phyloP scores from a whole-genome alignment of 2,113 vertebrate species.

The Bettongia penicillata region DNA sequence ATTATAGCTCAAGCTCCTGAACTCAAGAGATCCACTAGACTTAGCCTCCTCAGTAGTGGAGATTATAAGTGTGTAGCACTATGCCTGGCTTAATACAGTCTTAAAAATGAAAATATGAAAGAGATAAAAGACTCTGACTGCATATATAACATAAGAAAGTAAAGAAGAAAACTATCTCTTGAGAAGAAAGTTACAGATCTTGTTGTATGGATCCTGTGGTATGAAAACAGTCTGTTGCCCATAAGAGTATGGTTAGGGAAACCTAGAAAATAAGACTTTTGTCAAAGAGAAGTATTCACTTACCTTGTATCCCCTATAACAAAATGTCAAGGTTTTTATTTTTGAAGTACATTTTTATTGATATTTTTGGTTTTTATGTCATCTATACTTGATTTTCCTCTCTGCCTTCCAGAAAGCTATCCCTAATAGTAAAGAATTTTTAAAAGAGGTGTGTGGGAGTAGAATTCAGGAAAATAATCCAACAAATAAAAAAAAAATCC shows the following conservation, averaged over 20 bases:
- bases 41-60: not conserved
- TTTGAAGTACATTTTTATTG: too few relatives aligned
- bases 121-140: not conserved
- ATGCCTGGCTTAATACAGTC: not conserved
- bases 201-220: not conserved
- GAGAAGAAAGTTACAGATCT: not conserved
- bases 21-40: not conserved
- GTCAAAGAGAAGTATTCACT: not conserved
- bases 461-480: not conserved
- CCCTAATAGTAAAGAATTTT: not conserved
- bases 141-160: not conserved
- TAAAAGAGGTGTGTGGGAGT: too few relatives aligned
- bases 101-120: not conserved
- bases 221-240: too few relatives aligned
- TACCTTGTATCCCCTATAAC: not conserved
- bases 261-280: not conserved
- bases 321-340: not conserved
- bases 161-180: not conserved
- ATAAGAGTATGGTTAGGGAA: not conserved
- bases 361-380: not conserved
- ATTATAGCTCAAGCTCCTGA: not conserved
- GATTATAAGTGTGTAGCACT: not conserved
- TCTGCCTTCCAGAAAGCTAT: not conserved
- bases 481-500: not conserved
- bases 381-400: not conserved